Evolutionary conservation across 2,888 invertebrate genomes (phyloP).

Genomic region (Tipula confusa): DNA sequence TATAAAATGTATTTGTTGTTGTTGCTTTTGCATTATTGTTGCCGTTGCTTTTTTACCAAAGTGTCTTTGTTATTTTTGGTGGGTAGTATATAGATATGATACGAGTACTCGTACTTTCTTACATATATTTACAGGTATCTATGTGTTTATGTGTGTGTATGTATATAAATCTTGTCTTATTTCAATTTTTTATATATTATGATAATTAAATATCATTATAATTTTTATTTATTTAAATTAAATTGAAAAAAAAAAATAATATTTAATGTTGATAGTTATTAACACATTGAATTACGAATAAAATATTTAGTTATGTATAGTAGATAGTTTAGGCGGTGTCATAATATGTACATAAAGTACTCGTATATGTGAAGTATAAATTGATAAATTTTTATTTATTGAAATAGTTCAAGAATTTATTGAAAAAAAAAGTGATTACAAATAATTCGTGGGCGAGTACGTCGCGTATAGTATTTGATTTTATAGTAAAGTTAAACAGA

Average conservation of each 20-base stretch:
- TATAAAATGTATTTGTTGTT: not conserved
- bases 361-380: not conserved
- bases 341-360: not conserved
- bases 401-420: not conserved
- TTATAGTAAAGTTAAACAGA: too few relatives aligned
- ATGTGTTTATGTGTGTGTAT: too few relatives aligned
- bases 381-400: not conserved
- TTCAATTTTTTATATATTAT: not conserved
- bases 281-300: constrained; percentile 1
- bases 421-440: not conserved
- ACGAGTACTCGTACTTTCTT: too few relatives aligned
- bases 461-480: too few relatives aligned
- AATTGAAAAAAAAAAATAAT: not conserved
- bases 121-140: too few relatives aligned
- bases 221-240: constrained; percentile 20
- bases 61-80: not conserved
- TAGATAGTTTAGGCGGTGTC: not conserved
- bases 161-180: constrained; percentile 4
- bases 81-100: constrained; percentile 15
- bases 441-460: not conserved
- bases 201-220: constrained; percentile 16
- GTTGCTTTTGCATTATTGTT: not conserved
- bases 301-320: not conserved
- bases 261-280: not conserved
- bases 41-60: not conserved